Percentiles rank a stretch among this genome's conserved stretches.
Evolutionary conservation across 2,797 vertebrate genomes (phyloP).

Genomic region (Ara ararauna): DNA sequence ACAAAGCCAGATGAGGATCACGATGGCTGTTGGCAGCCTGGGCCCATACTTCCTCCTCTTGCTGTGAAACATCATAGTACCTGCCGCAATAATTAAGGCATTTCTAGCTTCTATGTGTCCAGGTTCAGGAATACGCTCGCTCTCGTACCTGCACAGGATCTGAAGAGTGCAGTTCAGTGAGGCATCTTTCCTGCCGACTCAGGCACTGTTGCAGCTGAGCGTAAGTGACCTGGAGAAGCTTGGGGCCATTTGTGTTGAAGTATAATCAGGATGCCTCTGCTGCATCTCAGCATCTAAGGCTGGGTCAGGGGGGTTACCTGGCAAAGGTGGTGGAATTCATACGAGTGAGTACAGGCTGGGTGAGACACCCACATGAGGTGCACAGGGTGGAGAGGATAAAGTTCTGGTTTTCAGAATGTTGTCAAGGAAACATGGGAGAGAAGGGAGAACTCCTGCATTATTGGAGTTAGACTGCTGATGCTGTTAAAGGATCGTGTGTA

Average conservation of each 20-base stretch:
- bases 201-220: background rate
- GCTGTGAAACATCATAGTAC: background rate
- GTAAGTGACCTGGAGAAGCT: background rate
- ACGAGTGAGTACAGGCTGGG: background rate
- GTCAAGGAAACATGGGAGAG: background rate
- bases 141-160: background rate
- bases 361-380: background rate
- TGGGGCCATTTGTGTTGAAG: accelerated
- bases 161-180: background rate
- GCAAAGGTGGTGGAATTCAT: background rate
- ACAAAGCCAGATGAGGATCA: background rate
- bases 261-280: background rate
- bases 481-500: background rate
- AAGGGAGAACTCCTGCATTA: background rate
- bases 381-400: background rate
- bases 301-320: accelerated
- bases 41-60: background rate
- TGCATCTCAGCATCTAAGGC: background rate
- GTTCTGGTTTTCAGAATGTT: background rate
- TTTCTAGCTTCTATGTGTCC: background rate
- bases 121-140: accelerated
- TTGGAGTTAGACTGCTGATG: background rate
- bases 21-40: background rate
- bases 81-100: background rate
- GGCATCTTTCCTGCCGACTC: background rate